phyloP scores from a whole-genome alignment of 2,113 vertebrate genomes.

The Pachyramphus minor region DNA sequence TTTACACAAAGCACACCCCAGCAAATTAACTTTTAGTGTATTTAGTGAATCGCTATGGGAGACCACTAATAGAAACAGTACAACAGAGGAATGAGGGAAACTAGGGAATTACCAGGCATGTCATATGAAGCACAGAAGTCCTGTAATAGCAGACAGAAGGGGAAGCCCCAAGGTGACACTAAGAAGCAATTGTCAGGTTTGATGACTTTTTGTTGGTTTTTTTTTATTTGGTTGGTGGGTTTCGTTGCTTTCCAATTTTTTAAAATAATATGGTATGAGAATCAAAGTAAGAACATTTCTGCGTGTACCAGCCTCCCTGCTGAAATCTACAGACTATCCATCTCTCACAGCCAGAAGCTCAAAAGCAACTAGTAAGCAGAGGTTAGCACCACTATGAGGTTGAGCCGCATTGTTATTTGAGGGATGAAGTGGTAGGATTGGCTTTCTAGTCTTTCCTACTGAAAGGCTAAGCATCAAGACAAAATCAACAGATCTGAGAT shows the following conservation, averaged over 20 bases:
- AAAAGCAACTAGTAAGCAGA: neutral
- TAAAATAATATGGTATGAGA: neutral
- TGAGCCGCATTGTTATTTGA: neutral
- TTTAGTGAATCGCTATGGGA: neutral
- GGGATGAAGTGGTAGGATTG: neutral
- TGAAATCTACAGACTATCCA: neutral
- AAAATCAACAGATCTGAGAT: neutral
- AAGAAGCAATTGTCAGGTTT: neutral
- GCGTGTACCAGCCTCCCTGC: neutral
- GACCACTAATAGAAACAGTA: neutral
- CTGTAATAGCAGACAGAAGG: neutral
- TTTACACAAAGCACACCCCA: neutral
- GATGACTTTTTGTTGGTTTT: fast-evolving
- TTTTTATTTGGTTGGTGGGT: neutral
- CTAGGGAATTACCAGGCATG: neutral
- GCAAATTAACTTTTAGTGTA: neutral
- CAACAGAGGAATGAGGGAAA: neutral
- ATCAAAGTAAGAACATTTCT: neutral
- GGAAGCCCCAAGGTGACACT: neutral
- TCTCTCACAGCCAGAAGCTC: neutral
- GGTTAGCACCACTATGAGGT: neutral
- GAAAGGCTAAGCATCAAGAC: neutral
- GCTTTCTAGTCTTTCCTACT: neutral
- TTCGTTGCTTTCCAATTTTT: neutral
- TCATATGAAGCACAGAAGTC: neutral